A percentile compares a stretch with the other conserved stretches of the same genome.
These are phyloP conservation scores for Dendrophyllia cribrosa DNA, from an alignment of 64 coral and sea anemone genomes.

Conservation along the genomic window DNA sequence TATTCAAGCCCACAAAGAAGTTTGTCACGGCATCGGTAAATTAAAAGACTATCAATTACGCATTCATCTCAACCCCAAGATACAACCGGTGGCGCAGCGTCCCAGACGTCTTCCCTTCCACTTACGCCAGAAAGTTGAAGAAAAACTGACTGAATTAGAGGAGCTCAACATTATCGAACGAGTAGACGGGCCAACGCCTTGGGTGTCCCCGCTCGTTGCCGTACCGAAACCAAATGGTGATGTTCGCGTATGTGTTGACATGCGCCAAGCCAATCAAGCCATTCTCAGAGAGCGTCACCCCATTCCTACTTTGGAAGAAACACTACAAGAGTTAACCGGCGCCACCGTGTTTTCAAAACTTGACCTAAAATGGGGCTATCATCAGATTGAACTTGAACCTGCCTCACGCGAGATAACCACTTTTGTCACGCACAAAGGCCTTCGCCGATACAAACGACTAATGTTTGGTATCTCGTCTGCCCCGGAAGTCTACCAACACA, in stretches of 20 bases:
- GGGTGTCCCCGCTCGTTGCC: neutral
- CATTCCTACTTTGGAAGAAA: slow-evolving; percentile 29
- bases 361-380: too few species aligned
- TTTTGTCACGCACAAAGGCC: too few species aligned
- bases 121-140: neutral
- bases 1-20: too few species aligned
- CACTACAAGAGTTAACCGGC: neutral
- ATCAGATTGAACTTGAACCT: slow-evolving; percentile 42
- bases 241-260: slow-evolving; percentile 15
- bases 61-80: slow-evolving; percentile 39
- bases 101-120: slow-evolving; percentile 2
- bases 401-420: slow-evolving; percentile 29
- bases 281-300: slow-evolving; percentile 20
- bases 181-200: neutral
- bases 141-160: neutral
- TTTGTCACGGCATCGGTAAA: slow-evolving; percentile 1
- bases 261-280: slow-evolving; percentile 48
- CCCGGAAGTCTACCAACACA: too few species aligned
- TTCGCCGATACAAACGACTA: too few species aligned
- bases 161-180: neutral
- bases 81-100: slow-evolving; percentile 34
- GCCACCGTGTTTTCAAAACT: slow-evolving; percentile 33
- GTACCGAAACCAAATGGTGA: neutral
- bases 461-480: too few species aligned
- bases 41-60: slow-evolving; percentile 25